Base-by-base conservation (phyloP, 2,797 vertebrate genomes). In the Avahi laniger region DNA sequence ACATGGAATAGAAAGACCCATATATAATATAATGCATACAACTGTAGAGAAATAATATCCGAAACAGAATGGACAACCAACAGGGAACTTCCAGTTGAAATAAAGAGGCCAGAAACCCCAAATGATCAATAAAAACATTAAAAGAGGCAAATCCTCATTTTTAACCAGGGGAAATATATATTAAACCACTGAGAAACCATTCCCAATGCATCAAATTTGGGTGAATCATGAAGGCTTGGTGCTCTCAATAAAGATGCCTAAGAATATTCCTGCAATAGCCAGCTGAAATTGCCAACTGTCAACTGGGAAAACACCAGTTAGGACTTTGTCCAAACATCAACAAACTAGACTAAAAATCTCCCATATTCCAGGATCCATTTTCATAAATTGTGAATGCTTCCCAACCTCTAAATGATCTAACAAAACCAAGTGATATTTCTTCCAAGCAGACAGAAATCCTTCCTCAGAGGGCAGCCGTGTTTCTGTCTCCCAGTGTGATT, bases 381-480 rank as follows among this genome's bases (percentile, higher is more conserved):
- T 93, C 78, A 86, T 72, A 88, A 94, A 22, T n/a, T 80, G 65
- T 75, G 54, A 93, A 95, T 83, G 89, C 38, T 65, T 97, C 81
- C 83, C 90, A 94, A 94, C 41, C 79, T 97, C 89, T 78, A 91
- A 94, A 52, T 33, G 75, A 97, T 61, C 78, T 67, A 93, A 30
- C 54, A 86, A 96, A 97, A 78, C 96, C 87, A 97, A 96, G 76
- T 9, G 70, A 54, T 22, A 78, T 80, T 78, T 89, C 70, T 78
- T 81, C 92, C 94, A 52, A 95, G 48, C 73, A 91, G 87, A 93
- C 28, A 24, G 82, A 69, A 89, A 95, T 13, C 43, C 11, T 3
- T 41, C 18, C 72, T 57, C 35, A 79, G 80, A 97, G 79, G 95
- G 91, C 72, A 96, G 91, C 93, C 94, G 96, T 93, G 79, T 90